phyloP scores from a whole-genome alignment of 53 echinoderm and acorn worm species.

The Zoroaster sp. region DNA sequence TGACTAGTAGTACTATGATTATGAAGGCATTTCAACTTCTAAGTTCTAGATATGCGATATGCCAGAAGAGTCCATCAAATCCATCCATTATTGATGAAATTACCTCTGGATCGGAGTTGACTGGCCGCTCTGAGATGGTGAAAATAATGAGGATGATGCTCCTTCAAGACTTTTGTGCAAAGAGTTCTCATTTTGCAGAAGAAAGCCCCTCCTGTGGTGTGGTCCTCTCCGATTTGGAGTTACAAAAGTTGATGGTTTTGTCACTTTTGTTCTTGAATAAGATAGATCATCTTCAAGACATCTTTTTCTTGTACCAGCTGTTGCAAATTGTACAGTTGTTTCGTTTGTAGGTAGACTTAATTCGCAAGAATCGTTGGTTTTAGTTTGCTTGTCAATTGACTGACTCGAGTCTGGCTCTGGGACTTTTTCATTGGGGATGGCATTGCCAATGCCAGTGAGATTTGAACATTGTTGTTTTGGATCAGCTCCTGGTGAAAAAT shows the following conservation, averaged over 20 bases:
- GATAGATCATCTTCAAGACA: background rate
- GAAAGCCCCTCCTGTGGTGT: background rate
- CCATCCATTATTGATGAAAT: too few relatives aligned
- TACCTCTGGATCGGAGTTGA: background rate
- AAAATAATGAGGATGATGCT: background rate
- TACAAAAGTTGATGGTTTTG: background rate
- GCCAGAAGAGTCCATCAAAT: too few relatives aligned
- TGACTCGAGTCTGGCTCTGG: background rate
- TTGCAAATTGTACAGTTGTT: background rate
- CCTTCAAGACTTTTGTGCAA: background rate
- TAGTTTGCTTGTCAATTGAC: background rate
- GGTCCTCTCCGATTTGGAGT: background rate
- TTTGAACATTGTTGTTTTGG: background rate
- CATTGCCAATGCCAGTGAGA: background rate
- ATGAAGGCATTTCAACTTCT: too few relatives aligned
- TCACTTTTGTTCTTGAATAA: background rate
- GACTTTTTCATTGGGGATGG: background rate
- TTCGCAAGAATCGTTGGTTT: background rate
- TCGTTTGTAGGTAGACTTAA: background rate
- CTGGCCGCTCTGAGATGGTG: background rate
- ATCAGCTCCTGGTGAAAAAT: background rate
- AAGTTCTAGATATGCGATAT: too few relatives aligned
- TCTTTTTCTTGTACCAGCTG: background rate
- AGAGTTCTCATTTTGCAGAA: background rate
- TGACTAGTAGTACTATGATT: too few relatives aligned